Conservation (phyloP, 2,888 invertebrate species). For the Calliphora vomitoria region DNA sequence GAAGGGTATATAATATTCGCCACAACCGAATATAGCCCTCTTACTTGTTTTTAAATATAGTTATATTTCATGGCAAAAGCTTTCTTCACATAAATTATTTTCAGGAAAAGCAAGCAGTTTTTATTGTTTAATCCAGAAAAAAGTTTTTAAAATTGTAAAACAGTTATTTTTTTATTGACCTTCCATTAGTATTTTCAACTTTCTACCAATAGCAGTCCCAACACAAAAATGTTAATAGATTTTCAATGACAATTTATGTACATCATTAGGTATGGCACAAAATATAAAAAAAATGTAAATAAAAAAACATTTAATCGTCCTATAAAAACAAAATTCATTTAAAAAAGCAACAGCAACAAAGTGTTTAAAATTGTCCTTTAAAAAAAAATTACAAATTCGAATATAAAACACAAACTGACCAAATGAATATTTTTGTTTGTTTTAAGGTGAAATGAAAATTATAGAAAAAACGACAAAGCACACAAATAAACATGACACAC, state of each 20-base stretch:
- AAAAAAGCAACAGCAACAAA: background rate
- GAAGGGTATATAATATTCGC: no score
- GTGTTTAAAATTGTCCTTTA: background rate
- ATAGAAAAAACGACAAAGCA: background rate
- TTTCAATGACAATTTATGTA: slow-evolving; percentile 11
- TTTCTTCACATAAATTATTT: no score
- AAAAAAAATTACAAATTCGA: background rate
- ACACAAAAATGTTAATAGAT: slow-evolving; percentile 1
- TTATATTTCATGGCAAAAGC: no score
- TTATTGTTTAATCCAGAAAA: no score
- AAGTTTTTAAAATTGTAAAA: no score
- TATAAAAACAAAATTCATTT: slow-evolving; percentile 9
- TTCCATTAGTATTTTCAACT: background rate
- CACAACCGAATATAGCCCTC: no score
- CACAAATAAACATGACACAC: slow-evolving; percentile 21
- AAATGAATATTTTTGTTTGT: slow-evolving; percentile 2
- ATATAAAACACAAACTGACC: slow-evolving; percentile 11
- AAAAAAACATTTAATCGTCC: background rate
- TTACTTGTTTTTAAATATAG: no score
- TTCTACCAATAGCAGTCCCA: background rate
- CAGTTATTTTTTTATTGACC: background rate
- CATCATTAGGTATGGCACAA: background rate
- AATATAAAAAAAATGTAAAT: background rate
- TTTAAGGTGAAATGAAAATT: background rate
- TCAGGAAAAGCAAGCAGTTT: no score